These are phyloP conservation scores for Cynocephalus volans DNA, from an alignment of 2,113 vertebrate genomes.

Conservation along the genomic window DNA sequence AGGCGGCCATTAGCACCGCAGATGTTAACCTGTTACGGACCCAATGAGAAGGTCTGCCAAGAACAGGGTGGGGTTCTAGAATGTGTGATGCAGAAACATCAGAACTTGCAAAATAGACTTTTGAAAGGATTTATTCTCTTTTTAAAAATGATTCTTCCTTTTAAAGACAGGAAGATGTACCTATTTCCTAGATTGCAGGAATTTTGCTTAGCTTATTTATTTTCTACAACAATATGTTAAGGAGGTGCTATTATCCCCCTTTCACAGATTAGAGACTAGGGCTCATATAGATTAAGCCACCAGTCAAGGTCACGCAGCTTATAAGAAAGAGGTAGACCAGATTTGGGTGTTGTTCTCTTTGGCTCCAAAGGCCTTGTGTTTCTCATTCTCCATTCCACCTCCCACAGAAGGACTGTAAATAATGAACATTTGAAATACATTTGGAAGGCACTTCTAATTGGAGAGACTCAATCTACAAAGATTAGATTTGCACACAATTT, in stretches of 20 bases:
- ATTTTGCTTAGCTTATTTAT: not conserved
- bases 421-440: conserved; percentile 44
- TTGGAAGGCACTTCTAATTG: conserved; percentile 71
- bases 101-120: not conserved
- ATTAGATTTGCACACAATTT: conserved; percentile 47
- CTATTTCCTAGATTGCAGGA: not conserved
- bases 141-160: conserved; percentile 16
- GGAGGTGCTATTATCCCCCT: not conserved
- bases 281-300: not conserved
- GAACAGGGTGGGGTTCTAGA: not conserved
- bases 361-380: not conserved
- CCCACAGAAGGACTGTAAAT: not conserved
- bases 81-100: not conserved
- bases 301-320: not conserved
- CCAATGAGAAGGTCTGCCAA: not conserved
- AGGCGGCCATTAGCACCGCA: not conserved
- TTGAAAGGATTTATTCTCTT: not conserved
- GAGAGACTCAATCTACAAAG: conserved; percentile 70
- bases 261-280: not conserved
- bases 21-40: not conserved
- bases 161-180: not conserved
- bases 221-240: not conserved
- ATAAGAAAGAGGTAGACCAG: not conserved
- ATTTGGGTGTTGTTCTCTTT: not conserved
- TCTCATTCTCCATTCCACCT: not conserved